Conservation (phyloP, 2,113 vertebrate genomes). For the Rhombomys opimus region DNA sequence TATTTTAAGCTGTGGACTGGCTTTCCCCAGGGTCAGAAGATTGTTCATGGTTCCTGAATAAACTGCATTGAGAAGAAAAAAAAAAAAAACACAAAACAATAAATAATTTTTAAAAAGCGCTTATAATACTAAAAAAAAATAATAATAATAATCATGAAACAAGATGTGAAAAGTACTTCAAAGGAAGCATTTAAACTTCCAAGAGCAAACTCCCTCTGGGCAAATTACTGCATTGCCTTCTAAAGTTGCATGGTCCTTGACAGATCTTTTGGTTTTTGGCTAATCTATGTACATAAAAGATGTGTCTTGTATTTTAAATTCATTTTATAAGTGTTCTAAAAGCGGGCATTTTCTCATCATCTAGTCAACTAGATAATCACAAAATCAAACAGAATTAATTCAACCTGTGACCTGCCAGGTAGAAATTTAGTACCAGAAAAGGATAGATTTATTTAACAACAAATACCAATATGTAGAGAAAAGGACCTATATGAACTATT, state of each 20-base stretch:
- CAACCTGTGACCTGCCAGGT: background rate
- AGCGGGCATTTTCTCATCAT: background rate
- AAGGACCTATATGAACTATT: background rate
- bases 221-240: background rate
- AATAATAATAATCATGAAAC: too few species aligned
- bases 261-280: background rate
- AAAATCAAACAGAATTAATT: constrained; percentile 5
- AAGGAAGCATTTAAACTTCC: background rate
- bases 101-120: too few species aligned
- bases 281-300: background rate
- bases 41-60: too few species aligned
- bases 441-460: background rate
- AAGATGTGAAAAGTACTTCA: background rate
- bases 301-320: background rate
- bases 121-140: too few species aligned
- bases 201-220: background rate
- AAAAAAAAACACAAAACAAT: too few species aligned
- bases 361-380: background rate
- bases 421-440: background rate
- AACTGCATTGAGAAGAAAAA: too few species aligned
- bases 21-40: too few species aligned
- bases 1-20: too few species aligned
- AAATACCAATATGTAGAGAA: background rate
- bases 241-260: background rate
- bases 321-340: background rate